Conservation (phyloP, 2,888 invertebrate genomes). For the Callimorpha dominula region DNA sequence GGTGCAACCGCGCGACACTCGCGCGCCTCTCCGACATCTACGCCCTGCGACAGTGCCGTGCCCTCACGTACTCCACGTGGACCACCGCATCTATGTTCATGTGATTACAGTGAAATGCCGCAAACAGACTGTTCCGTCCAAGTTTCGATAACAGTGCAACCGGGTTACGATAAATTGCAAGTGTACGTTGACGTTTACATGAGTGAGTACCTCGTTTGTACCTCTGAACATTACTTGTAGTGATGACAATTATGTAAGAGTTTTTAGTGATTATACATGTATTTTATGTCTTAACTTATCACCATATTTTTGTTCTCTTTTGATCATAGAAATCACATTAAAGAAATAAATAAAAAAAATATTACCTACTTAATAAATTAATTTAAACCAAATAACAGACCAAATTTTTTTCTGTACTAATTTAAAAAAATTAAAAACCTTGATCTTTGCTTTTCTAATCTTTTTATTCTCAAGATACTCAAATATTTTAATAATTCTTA, state of each 20-base stretch:
- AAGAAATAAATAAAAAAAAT: too few species aligned
- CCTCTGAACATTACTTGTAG: constrained; percentile 23
- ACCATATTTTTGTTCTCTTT: background rate
- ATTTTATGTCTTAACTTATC: background rate
- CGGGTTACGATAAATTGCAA: constrained; percentile 77
- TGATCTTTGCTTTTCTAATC: too few species aligned
- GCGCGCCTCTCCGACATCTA: constrained; percentile 26
- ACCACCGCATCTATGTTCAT: constrained; percentile 61
- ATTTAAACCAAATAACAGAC: background rate
- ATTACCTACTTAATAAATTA: too few species aligned
- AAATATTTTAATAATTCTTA: too few species aligned
- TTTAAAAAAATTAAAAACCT: too few species aligned
- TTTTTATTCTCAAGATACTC: too few species aligned
- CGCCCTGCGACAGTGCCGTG: constrained; percentile 34
- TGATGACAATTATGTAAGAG: constrained; percentile 13
- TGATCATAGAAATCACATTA: background rate
- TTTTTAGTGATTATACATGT: background rate
- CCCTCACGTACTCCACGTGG: constrained; percentile 18
- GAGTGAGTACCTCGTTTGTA: constrained; percentile 73
- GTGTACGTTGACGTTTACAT: constrained; percentile 85
- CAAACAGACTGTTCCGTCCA: constrained; percentile 82
- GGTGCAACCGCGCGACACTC: constrained; percentile 46
- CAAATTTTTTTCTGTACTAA: background rate
- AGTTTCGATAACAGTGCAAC: constrained; percentile 82
- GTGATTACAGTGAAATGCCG: constrained; percentile 81